Evolutionary conservation across 2,888 invertebrate species (phyloP).

Genomic region (Parnassius smintheus): DNA sequence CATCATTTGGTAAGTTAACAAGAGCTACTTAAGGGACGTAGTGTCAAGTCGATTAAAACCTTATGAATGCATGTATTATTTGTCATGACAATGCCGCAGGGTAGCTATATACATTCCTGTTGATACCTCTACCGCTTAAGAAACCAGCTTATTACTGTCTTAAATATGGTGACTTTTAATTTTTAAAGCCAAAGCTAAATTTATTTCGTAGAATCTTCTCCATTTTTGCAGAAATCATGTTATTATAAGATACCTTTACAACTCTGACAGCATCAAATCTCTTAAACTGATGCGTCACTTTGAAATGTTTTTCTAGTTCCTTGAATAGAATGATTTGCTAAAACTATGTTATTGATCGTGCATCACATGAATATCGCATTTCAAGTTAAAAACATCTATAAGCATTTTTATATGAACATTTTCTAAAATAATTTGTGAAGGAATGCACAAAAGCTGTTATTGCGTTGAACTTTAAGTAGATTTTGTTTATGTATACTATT

Average conservation of each 20-base stretch:
- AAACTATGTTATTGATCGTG: slow-evolving; percentile 28
- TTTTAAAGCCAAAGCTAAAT: not conserved
- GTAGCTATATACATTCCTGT: no score
- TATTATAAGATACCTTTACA: slow-evolving; percentile 30
- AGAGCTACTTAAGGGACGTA: slow-evolving; percentile 11
- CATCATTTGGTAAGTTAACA: slow-evolving; percentile 31
- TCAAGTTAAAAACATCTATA: not conserved
- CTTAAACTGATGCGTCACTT: slow-evolving; percentile 53
- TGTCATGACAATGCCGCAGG: no score
- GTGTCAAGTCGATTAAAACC: slow-evolving; percentile 10
- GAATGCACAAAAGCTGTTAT: no score
- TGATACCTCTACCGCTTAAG: no score
- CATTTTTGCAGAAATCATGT: slow-evolving; percentile 23
- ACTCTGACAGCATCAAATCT: slow-evolving; percentile 49
- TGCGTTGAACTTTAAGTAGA: no score
- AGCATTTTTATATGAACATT: not conserved
- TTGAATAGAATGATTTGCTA: slow-evolving; percentile 48
- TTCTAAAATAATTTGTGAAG: no score
- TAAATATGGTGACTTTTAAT: slow-evolving; percentile 2
- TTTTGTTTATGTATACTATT: no score
- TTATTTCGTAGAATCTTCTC: not conserved
- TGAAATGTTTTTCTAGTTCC: slow-evolving; percentile 34
- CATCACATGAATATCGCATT: not conserved
- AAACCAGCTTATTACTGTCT: not conserved
- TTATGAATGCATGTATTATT: not conserved